Evolutionary conservation across 2,888 invertebrate genomes (phyloP).

Genomic region (Dryobotodes eremita): DNA sequence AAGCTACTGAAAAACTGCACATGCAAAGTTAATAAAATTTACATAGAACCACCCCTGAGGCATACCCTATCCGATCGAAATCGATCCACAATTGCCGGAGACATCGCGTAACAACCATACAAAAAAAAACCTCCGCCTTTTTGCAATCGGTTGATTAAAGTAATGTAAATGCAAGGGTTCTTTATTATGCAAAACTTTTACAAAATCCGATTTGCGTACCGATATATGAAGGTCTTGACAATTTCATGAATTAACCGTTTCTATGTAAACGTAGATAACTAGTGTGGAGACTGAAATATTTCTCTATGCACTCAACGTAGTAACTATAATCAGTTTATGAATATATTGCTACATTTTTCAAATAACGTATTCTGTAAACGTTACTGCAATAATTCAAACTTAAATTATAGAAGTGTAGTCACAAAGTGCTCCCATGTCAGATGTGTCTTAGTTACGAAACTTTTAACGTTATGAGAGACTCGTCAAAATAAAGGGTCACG

Average conservation of each 20-base stretch:
- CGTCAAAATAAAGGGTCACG: constrained; percentile 67
- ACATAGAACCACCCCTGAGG: too few relatives aligned
- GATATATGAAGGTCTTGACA: constrained; percentile 2
- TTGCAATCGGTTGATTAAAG: too few relatives aligned
- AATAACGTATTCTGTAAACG: constrained; percentile 40
- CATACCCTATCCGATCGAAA: too few relatives aligned
- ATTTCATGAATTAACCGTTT: constrained; percentile 35
- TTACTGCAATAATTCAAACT: constrained; percentile 47
- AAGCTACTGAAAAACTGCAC: too few relatives aligned
- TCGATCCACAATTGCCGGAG: too few relatives aligned
- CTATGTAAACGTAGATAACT: not conserved
- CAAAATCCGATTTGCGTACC: not conserved
- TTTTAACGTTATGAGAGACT: constrained; percentile 61
- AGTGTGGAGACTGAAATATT: constrained; percentile 1
- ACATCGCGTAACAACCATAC: too few relatives aligned
- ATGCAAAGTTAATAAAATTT: too few relatives aligned
- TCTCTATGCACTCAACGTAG: constrained; percentile 9
- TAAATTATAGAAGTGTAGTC: constrained; percentile 50
- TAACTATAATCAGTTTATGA: constrained; percentile 35
- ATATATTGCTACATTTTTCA: constrained; percentile 32
- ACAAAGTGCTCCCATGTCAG: constrained; percentile 52
- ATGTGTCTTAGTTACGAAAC: constrained; percentile 61
- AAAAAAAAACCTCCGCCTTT: too few relatives aligned
- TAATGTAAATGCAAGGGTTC: too few relatives aligned
- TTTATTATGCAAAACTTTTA: not conserved